phyloP scores from a whole-genome alignment of 2,888 invertebrate genomes.

The Eremobia ochroleuca region DNA sequence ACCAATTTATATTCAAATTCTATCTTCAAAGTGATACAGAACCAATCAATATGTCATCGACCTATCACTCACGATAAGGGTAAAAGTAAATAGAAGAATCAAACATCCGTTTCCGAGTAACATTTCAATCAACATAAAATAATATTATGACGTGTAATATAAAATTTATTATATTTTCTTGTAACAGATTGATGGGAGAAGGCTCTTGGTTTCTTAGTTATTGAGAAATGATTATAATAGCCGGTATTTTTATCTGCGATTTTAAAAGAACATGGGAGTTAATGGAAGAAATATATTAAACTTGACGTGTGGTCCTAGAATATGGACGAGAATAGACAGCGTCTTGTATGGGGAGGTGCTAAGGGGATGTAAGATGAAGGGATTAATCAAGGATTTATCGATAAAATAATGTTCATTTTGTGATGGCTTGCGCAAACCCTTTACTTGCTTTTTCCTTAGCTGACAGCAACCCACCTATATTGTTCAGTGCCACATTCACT shows the following conservation, averaged over 20 bases:
- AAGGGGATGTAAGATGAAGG: neutral
- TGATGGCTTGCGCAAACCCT: neutral
- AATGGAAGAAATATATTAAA: conserved; percentile 32
- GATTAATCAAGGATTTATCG: neutral
- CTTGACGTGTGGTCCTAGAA: conserved; percentile 13
- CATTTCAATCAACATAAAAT: conserved; percentile 49
- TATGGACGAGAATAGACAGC: conserved; percentile 24
- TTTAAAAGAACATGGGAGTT: neutral
- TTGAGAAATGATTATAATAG: conserved; percentile 36
- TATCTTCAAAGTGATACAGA: conserved; percentile 24
- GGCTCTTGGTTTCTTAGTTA: conserved; percentile 34
- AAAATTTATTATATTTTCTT: conserved; percentile 36
- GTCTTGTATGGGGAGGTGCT: neutral
- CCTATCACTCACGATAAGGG: conserved; percentile 67
- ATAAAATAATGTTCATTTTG: neutral
- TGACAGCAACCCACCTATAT: neutral
- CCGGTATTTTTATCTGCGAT: conserved; percentile 36
- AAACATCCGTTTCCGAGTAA: conserved; percentile 77
- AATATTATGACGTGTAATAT: conserved; percentile 53
- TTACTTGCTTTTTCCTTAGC: neutral
- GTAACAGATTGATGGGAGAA: conserved; percentile 39
- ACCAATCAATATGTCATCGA: conserved; percentile 62
- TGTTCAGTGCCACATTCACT: neutral
- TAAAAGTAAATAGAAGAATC: conserved; percentile 72
- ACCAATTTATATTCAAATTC: conserved; percentile 10